Evolutionary conservation across 92 coral and sea anemone genomes (phyloP).

Genomic region (Paramuricea clavata): DNA sequence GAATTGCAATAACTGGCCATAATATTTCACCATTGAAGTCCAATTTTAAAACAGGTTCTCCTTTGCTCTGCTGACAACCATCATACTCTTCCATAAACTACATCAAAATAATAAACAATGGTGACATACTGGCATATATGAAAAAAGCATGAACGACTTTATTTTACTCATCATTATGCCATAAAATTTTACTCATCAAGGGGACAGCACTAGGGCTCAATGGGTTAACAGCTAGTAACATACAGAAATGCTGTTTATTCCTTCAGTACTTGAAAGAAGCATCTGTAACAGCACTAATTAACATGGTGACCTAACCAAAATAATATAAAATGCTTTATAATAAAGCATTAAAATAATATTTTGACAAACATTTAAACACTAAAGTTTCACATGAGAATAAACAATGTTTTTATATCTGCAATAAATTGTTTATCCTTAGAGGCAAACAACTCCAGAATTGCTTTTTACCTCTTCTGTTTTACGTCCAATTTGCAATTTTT

Average conservation of each 20-base stretch:
- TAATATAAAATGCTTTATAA: no score
- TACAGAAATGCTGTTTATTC: neutral
- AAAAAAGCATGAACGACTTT: neutral
- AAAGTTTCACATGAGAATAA: no score
- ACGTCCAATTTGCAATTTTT: constrained; percentile 21
- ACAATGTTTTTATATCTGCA: no score
- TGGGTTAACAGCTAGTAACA: no score
- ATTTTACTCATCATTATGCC: no score
- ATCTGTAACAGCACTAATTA: neutral
- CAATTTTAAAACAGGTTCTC: constrained; percentile 80
- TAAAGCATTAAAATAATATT: no score
- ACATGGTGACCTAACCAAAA: no score
- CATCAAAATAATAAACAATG: neutral
- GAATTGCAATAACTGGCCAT: constrained; percentile 91
- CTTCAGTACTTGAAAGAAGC: neutral
- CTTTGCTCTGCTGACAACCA: constrained; percentile 75
- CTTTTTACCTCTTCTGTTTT: constrained; percentile 19
- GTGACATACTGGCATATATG: neutral
- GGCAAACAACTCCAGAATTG: neutral
- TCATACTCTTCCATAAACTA: constrained; percentile 82
- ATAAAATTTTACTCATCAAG: no score
- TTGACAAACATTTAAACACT: no score
- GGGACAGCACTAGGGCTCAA: no score
- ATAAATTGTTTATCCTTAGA: neutral
- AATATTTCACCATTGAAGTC: constrained; percentile 65